phyloP scores from a whole-genome alignment of 1,140 invertebrate genomes.

The Drosophila yakuba region DNA sequence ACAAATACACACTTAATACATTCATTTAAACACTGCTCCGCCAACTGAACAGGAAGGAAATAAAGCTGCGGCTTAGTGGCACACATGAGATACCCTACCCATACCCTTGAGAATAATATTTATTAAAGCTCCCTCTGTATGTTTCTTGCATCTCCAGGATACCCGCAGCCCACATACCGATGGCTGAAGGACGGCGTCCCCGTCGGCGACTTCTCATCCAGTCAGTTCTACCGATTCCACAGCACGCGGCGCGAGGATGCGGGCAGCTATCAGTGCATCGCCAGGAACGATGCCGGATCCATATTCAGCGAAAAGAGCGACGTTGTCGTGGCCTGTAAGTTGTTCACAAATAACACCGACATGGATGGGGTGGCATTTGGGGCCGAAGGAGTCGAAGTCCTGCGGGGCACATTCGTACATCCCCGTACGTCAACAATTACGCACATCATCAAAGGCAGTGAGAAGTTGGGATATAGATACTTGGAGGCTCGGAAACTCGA shows the following conservation, averaged over 20 bases:
- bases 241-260: slow-evolving; percentile 91
- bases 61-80: slow-evolving; percentile 21
- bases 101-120: slow-evolving; percentile 19
- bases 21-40: too few relatives aligned
- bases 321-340: slow-evolving; percentile 96
- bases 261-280: slow-evolving; percentile 95
- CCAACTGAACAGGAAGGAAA: slow-evolving; percentile 13
- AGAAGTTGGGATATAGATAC: neutral
- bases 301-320: slow-evolving; percentile 95
- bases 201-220: slow-evolving; percentile 90
- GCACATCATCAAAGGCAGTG: slow-evolving; percentile 7
- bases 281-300: slow-evolving; percentile 94
- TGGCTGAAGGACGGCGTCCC: slow-evolving; percentile 94
- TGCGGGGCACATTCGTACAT: neutral
- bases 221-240: slow-evolving; percentile 92
- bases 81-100: neutral
- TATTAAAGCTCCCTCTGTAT: slow-evolving; percentile 10
- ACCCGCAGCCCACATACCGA: slow-evolving; percentile 94
- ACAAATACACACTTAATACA: too few relatives aligned
- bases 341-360: slow-evolving; percentile 80
- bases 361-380: too few relatives aligned
- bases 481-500: slow-evolving; percentile 8
- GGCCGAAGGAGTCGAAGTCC: too few relatives aligned
- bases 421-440: neutral
- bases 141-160: slow-evolving; percentile 87